Evolutionary conservation across 2,113 vertebrate genomes (phyloP), one percentile per base, ranked within the genome.

Genomic region (Rallus limicola): DNA sequence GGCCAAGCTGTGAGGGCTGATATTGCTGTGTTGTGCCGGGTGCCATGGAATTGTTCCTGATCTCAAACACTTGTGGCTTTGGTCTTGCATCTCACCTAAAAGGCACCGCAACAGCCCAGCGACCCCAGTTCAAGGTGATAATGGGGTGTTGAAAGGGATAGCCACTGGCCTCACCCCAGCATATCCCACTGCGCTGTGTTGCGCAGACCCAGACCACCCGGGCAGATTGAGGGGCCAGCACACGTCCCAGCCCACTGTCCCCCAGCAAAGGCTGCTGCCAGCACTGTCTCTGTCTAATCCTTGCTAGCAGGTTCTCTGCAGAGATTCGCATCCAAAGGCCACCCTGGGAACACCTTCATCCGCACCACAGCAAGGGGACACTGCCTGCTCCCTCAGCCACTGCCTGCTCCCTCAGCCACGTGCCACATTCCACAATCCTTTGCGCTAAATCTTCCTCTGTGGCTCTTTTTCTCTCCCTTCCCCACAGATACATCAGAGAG

Each of bases 371-470:
- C 71, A 16, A 40, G 31, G 7, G 38, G 19, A 46, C 52, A 3
- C 28, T 6, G 13, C 70, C n/a, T 16, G 69, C 15, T 81, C 44
- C 84, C 33, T 59, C 7, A 1, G 24, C 72, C 50, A 38, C 0
- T 6, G 13, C 70, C n/a, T 16, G 69, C 15, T 81, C 44, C 84
- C 33, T 59, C 7, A 1, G 24, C 72, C 50, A 38, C 0, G 1
- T 36, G n/a, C n/a, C 50, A 16, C 58, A 7, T 26, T 26, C 58
- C 0, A 1, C 64, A 50, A 13, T 6, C 28, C 46, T 42, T 18
- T 7, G 34, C 3, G 0, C 34, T 38, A 4, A 1, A 2, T 63
- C 42, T 77, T 55, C 53, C 0, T 0, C 19, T 14, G 23, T 24
- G 38, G 11, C 13, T 82, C 55, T 36, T 59, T 17, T 63, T 19